Conservation (phyloP, 2,797 vertebrate genomes). For the Okamejei kenojei region DNA sequence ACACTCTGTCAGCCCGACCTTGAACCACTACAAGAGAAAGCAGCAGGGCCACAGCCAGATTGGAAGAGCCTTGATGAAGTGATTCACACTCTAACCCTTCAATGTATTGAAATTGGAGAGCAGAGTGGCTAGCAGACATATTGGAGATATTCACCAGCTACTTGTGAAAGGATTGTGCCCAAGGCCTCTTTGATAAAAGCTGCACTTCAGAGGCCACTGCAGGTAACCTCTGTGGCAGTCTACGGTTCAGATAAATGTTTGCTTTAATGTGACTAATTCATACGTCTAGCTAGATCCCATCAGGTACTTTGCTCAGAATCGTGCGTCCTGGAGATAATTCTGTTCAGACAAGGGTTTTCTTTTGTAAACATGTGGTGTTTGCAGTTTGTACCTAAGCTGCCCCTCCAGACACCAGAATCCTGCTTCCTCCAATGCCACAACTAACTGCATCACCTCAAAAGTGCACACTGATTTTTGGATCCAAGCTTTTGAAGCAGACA, state of each 20-base stretch:
- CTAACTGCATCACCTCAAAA: not conserved
- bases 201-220: not conserved
- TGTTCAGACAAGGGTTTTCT: not conserved
- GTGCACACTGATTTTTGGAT: not conserved
- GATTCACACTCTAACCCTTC: not conserved
- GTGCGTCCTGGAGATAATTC: not conserved
- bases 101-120: not conserved
- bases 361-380: not conserved
- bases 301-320: not conserved
- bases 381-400: not conserved
- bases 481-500: not conserved
- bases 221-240: not conserved
- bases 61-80: not conserved
- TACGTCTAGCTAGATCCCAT: not conserved
- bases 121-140: not conserved
- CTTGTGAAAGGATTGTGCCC: not conserved
- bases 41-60: not conserved
- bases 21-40: not conserved
- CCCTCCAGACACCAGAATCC: not conserved
- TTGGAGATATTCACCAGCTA: not conserved
- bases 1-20: not conserved
- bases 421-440: not conserved
- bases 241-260: not conserved
- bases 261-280: not conserved
- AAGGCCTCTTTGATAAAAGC: not conserved